A percentile compares a stretch with the other conserved stretches of the same genome.
phyloP scores from a whole-genome alignment of 2,888 invertebrate species.

The Creontiades dilutus region DNA sequence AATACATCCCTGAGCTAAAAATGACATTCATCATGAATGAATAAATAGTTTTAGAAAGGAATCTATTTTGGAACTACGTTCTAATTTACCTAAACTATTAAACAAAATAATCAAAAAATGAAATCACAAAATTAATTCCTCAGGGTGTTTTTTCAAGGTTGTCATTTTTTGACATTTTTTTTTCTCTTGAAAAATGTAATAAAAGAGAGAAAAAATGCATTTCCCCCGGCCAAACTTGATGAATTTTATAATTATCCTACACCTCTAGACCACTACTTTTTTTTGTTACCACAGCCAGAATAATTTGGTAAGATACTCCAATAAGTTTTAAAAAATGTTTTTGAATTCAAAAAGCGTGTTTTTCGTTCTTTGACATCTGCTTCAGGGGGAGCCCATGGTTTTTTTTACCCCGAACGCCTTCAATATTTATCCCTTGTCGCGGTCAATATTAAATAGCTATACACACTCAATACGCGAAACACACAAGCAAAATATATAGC shows the following conservation, averaged over 20 bases:
- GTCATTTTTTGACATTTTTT: neutral
- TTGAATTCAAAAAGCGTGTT: neutral
- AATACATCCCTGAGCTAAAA: conserved; percentile 47
- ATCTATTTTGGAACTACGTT: too few species aligned
- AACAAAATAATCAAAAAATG: too few species aligned
- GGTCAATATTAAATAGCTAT: neutral
- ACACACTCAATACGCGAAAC: neutral
- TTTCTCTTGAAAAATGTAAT: too few species aligned
- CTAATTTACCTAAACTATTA: too few species aligned
- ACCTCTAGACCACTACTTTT: conserved; percentile 38
- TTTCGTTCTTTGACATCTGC: neutral
- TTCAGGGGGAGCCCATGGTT: conserved; percentile 47
- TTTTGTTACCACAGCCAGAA: conserved; percentile 49
- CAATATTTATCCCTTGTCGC: neutral
- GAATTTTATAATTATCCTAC: neutral
- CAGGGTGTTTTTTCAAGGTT: neutral
- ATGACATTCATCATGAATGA: neutral
- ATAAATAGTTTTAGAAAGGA: too few species aligned
- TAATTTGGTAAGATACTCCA: conserved; percentile 40
- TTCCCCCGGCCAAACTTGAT: neutral
- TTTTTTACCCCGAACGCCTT: conserved; percentile 20
- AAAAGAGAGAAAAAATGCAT: neutral
- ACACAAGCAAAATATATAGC: conserved; percentile 4
- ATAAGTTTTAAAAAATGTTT: conserved; percentile 4
- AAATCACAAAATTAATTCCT: conserved; percentile 28